Conservation (phyloP, 2,888 invertebrate genomes). For the Odontomyia ornata region DNA sequence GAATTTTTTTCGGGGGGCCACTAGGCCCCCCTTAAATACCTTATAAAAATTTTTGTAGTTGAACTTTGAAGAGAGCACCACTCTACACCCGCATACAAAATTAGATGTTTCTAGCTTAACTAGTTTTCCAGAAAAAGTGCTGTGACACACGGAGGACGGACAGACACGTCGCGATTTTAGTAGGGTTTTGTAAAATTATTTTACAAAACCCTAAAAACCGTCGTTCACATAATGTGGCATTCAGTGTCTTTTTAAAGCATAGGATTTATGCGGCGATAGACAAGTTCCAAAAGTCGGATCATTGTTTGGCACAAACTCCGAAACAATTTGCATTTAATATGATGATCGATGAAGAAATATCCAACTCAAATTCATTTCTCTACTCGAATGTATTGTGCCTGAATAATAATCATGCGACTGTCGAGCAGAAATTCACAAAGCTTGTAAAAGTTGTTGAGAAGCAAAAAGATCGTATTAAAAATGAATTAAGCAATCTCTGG, state of each 20-base stretch:
- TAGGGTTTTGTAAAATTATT: too few relatives aligned
- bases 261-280: conserved; percentile 65
- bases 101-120: too few relatives aligned
- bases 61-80: too few relatives aligned
- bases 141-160: too few relatives aligned
- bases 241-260: conserved; percentile 36
- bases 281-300: conserved; percentile 68
- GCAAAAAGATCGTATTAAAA: conserved; percentile 70
- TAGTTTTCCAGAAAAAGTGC: too few relatives aligned
- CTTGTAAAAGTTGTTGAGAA: conserved; percentile 66
- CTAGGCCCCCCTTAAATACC: too few relatives aligned
- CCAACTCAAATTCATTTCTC: conserved; percentile 78
- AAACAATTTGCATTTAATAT: conserved; percentile 76
- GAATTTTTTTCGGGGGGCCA: too few relatives aligned
- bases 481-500: conserved; percentile 76
- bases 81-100: too few relatives aligned
- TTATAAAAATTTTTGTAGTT: too few relatives aligned
- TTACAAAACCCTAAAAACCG: conserved; percentile 25
- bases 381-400: conserved; percentile 73
- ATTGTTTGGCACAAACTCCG: conserved; percentile 68
- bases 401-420: conserved; percentile 76
- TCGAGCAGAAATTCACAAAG: conserved; percentile 79
- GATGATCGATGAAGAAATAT: conserved; percentile 76
- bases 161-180: too few relatives aligned
- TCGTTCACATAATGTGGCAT: conserved; percentile 34